These are phyloP conservation scores for Strigamia transsilvanica DNA, from an alignment of 2,888 invertebrate genomes.

Conservation along the genomic window DNA sequence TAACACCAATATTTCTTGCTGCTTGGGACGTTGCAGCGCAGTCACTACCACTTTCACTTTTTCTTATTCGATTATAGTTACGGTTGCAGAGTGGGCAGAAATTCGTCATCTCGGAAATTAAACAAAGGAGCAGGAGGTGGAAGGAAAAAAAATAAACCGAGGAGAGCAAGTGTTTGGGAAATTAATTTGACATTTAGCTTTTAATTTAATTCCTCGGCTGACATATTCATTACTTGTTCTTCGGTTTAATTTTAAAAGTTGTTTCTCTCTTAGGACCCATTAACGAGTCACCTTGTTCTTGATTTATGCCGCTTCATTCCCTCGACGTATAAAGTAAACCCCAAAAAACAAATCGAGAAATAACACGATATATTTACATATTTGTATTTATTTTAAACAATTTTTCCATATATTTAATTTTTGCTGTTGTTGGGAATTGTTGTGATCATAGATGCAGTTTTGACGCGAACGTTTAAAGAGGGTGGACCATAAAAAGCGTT, in stretches of 20 bases:
- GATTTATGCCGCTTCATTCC: slow-evolving; percentile 15
- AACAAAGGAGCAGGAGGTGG: not conserved
- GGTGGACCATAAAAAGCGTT: slow-evolving; percentile 18
- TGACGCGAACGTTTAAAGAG: not conserved
- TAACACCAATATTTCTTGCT: too few relatives aligned
- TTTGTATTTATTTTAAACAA: not conserved
- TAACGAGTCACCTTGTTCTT: slow-evolving; percentile 28
- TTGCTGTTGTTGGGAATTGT: not conserved
- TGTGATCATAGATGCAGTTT: not conserved
- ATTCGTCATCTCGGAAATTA: not conserved
- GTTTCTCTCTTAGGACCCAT: slow-evolving; percentile 35
- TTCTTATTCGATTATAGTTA: not conserved
- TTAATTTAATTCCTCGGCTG: slow-evolving; percentile 31
- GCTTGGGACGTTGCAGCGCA: too few relatives aligned
- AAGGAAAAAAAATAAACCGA: not conserved
- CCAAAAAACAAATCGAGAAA: not conserved
- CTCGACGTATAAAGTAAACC: not conserved
- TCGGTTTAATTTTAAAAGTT: slow-evolving; percentile 40
- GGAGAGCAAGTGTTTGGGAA: slow-evolving; percentile 30
- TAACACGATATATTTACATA: too few relatives aligned
- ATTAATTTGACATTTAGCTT: slow-evolving; percentile 43
- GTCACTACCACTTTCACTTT: too few relatives aligned
- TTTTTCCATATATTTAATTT: not conserved
- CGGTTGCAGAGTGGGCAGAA: not conserved
- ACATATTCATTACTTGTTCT: slow-evolving; percentile 35